Evolutionary conservation across 1,140 invertebrate genomes (phyloP), one percentile per base, ranked within the genome.

Genomic region (Reticulitermes speratus): DNA sequence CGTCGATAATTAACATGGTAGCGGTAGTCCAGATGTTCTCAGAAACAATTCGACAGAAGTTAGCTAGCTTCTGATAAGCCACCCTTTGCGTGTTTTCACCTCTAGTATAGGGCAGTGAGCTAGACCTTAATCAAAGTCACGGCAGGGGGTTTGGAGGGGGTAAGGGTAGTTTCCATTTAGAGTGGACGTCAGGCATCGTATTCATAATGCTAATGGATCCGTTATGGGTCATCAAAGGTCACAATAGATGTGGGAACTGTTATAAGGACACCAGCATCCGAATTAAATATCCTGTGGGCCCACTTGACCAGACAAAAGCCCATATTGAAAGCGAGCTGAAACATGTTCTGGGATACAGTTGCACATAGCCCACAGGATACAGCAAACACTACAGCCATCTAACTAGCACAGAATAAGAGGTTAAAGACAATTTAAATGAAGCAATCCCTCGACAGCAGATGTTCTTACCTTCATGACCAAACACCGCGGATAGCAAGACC

Each of bases 21-120:
- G n/a, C 65, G n/a, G n/a, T 16, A 75, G 65, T 30, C 65, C 65
- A 75, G 65, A 75, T 75, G 65, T 75, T 75, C 65, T 30, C 65
- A 75, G 65, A 75, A 75, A 75, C 65, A 75, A 75, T 75, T 75
- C 25, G 65, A n/a, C 65, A 75, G 65, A 75, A 75, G 65, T 75
- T 14, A 75, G 65, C 65, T 30, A 75, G n/a, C 65, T 75, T 30
- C 65, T 75, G 65, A 75, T 75, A 75, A 75, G 65, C 65, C 65
- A 75, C 25, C 65, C 65, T 75, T 75, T 30, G 65, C 65, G 65
- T 75, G 65, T 75, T 75, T 75, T 75, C 65, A 75, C 65, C 25
- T 75, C 65, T 30, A 75, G n/a, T 30, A 38, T 38, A 75, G 65
- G n/a, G n/a, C 30, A 75, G n/a, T 25, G n/a, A 75, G 52, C 5